Base-by-base conservation (phyloP, 2,888 invertebrate species). In the Agrochola litura region DNA sequence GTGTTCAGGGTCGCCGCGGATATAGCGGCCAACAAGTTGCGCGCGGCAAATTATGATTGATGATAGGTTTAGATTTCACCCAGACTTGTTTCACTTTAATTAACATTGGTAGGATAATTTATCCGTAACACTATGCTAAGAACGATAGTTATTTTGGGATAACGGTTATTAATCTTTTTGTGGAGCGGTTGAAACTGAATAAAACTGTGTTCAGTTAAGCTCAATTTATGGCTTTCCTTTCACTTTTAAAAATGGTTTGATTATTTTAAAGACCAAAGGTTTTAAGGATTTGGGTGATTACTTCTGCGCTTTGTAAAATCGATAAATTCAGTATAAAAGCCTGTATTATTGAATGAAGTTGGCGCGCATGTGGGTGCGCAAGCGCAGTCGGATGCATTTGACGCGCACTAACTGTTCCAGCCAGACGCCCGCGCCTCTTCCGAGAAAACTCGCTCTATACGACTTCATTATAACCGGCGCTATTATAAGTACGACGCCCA, bases 1-100 rank as follows among this genome's bases (percentile, higher is more conserved):
- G 89, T 90, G 90, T 92, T 94, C 95, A 95, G 94, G 95, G 96
- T 94, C 95, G 92, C 79, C 77, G 77, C 89, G 88, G 89, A 87
- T 93, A 93, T 93, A 93, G 87, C 90, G 92, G 95, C 95, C 95
- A 95, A 94, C 91, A 94, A 92, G 91, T 90, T 91, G 91, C 91
- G 89, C 91, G 93, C 91, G 92, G 93, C 94, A 95, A 95, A 95
- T 95, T 95, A 94, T 95, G 95, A 95, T 93, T 92, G 93, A 95
- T 95, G 91, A 92, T 91, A 87, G 90, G 91, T 89, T 93, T 91
- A 89, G 87, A 91, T 94, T 93, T 92, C 92, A 90, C 87, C 79
- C 83, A 79, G 87, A 87, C 86, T 89, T 86, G 86, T 89, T 91
- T 88, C 77, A 80, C 82, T 87, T 88, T 90, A 86, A 86, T 89